phyloP scores from a whole-genome alignment of 2,113 vertebrate species.

The Xenus cinereus region DNA sequence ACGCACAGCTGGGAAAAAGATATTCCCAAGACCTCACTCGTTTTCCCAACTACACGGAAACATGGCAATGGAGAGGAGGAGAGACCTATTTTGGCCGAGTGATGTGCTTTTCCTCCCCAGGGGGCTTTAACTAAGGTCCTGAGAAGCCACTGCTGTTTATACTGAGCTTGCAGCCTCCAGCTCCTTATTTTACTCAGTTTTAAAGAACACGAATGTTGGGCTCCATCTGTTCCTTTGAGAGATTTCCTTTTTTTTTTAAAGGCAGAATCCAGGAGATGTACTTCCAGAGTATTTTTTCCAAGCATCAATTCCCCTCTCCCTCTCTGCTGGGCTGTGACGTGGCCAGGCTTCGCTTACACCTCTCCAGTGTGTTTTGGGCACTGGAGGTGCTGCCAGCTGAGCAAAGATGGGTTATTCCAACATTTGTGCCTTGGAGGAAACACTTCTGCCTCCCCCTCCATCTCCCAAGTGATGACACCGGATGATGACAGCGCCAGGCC shows the following conservation, averaged over 20 bases:
- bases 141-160: not conserved
- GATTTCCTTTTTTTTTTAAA: not conserved
- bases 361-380: not conserved
- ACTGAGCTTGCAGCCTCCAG: not conserved
- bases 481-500: not conserved
- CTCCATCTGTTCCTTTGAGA: not conserved
- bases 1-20: not conserved
- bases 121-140: not conserved
- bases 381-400: not conserved
- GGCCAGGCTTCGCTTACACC: not conserved
- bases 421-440: not conserved
- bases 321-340: not conserved
- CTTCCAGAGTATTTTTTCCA: not conserved
- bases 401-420: not conserved
- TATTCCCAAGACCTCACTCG: not conserved
- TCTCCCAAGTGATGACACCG: fast-evolving
- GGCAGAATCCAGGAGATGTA: not conserved
- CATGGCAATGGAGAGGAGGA: not conserved
- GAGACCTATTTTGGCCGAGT: not conserved
- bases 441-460: not conserved
- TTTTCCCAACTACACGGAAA: not conserved
- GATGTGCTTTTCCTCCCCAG: not conserved
- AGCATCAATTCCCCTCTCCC: not conserved
- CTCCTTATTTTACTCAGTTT: not conserved
- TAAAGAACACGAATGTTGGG: not conserved